These are phyloP conservation scores for Halisarca cf. caerulea DNA, from an alignment of 37 sponge, comb jelly and placozoan genomes.

Conservation along the genomic window DNA sequence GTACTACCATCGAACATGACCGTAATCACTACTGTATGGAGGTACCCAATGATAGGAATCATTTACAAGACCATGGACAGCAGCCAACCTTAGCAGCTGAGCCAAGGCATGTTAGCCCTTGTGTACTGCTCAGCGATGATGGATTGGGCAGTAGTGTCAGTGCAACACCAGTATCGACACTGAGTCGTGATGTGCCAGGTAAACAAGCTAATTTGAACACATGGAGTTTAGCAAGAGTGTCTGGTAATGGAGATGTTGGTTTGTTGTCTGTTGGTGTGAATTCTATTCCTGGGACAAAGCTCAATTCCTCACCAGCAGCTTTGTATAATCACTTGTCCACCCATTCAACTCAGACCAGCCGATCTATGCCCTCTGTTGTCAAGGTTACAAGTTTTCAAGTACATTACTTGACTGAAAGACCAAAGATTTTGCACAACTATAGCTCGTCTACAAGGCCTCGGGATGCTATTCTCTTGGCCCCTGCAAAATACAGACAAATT, in stretches of 20 bases:
- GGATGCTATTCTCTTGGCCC: background rate
- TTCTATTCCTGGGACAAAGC: too few species aligned
- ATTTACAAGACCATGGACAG: background rate
- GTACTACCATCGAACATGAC: background rate
- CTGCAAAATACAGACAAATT: conserved; percentile 1
- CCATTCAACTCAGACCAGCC: background rate
- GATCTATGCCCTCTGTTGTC: background rate
- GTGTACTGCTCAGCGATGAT: background rate
- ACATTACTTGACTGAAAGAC: background rate
- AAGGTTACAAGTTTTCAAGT: background rate
- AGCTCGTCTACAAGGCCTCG: background rate
- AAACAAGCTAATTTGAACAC: background rate
- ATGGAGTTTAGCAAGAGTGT: background rate
- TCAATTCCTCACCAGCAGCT: background rate
- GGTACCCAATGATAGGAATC: background rate
- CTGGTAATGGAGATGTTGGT: background rate
- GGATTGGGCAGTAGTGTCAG: conserved; percentile 17
- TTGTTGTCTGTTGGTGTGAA: too few species aligned
- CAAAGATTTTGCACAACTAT: background rate
- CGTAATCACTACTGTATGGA: too few species aligned
- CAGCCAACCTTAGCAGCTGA: background rate
- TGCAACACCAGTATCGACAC: conserved; percentile 17
- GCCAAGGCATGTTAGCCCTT: background rate
- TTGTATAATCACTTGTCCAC: background rate
- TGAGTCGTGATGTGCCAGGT: background rate